Evolutionary conservation across 2,888 invertebrate genomes (phyloP), one percentile per base, ranked within the genome.

Genomic region (Amblyteles armatorius): DNA sequence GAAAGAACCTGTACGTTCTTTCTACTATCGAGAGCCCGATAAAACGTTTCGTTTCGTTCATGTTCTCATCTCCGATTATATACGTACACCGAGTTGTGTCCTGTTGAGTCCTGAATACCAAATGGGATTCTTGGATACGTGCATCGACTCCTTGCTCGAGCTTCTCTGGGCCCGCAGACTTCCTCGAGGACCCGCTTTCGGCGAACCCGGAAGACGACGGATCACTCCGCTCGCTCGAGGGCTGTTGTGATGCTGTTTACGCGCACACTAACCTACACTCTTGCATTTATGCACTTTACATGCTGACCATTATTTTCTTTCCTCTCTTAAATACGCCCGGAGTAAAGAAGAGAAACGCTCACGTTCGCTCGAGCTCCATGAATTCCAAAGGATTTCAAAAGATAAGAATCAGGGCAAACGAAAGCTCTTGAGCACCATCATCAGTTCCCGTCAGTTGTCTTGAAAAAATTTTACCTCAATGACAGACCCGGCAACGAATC

Each of bases 111-210:
- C 83, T 84, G 91, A 91, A 91, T 91, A 90, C 90, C 68, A 83
- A 90, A 90, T 90, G 87, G 73, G 86, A 87, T 79, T 73, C 74
- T 65, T 83, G 85, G 73, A 78, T 88, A 91, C 91, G 91, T 91
- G 91, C 86, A 87, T 85, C 87, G 91, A 91, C 90, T 91, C 77
- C 72, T n/a, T 69, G 55, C 67, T 80, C 72, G 67, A 73, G 60
- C 50, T 71, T 16, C 26, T 79, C 74, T 63, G 40, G 76, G 36
- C 50, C 76, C 33, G 60, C 13, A 57, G 44, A 26, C 33, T 78
- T 74, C 60, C 71, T 33, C 76, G 57, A 44, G 72, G 69, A 52
- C 78, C 81, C 57, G 60, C 69, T 69, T 81, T 78, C 80, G 68
- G 77, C 50, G 29, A 57, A 65, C 71, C 77, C 72, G 44, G 76